Evolutionary conservation across 1,140 invertebrate genomes (phyloP), one percentile per base, ranked within the genome.

Genomic region (Bacillus rossius): DNA sequence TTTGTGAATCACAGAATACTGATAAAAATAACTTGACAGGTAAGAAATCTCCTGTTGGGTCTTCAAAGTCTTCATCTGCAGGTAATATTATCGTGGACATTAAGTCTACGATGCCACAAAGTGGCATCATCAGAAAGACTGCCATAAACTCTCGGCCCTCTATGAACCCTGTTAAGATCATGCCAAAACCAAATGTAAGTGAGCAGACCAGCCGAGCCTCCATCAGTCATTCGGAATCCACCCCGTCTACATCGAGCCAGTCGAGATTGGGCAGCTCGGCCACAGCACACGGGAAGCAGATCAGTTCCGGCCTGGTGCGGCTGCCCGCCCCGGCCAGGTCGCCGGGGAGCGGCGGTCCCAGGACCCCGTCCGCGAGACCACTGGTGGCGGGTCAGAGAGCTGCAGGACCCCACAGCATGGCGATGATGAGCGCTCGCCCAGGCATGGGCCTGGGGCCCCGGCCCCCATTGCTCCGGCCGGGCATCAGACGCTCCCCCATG

Each of bases 41-140:
- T 14, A 3, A 45, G 14, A 17, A 17, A 19, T 8, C 42, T 8
- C 5, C 20, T 45, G 72, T 84, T 16, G 81, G 84, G 65, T 83
- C 84, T 0, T 78, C 82, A 0, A 45, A 45, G n/a, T 45, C n/a
- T n/a, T n/a, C 23, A 45, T 45, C 43, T 34, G 4, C 29, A 7
- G 29, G 29, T 10, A 34, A 34, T 10, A 34, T 34, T 34, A 34
- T 34, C 10, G 29, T 34, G 10, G 29, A 34, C 29, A 34, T 34
- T 34, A 34, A 34, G 10, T 34, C 29, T 7, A 34, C 29, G 10
- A 4, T 34, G 20, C 42, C 42, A 26, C 22, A 52, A 26, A 26
- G 22, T 52, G 50, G 50, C 19, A 52, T 52, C 13, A 52, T 52
- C 19, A 34, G 23, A 26, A 52, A 52, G 17, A 25, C 50, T 45